Base-by-base conservation (phyloP, 1,140 invertebrate genomes). In the Bombus huntii region DNA sequence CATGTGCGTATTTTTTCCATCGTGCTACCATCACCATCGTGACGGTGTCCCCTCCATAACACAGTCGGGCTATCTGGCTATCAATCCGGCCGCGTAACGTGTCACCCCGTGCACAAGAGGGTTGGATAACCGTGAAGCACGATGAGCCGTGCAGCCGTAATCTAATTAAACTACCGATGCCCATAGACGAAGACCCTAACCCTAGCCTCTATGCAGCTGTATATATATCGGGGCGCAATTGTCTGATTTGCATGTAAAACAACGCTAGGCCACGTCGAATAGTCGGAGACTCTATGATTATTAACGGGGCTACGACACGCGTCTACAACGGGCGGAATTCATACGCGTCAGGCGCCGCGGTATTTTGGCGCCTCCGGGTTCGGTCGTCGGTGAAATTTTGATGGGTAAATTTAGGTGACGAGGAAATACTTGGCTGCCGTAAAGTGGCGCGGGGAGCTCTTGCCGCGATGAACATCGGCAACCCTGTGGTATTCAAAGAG, bases 231-330 rank as follows among this genome's bases (percentile, higher is more conserved):
- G 86, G 90, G 76, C 88, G 87, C 89, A 91, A 92, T 92, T 92
- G 91, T 92, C 87, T 89, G 91, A 93, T 92, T 93, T 92, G 90
- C 92, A 93, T 92, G 89, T 88, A 89, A 92, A 91, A 91, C 90
- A 89, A 89, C 89, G 74, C 79, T 80, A 81, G 74, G n/a, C 70
- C 77, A 22, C 25, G n/a, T 44, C 15, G 77, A 81, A 88, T 74
- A 71, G 66, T 86, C 87, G 73, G 15, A 85, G 81, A 66, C 74
- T 66, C 86, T 70, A 87, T 88, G 91, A 92, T 92, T 92, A 92
- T 92, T 92, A 92, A 92, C 91, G 86, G 82, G 83, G 80, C 59
- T n/a, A n/a, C 74, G 85, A 91, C 80, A 88, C 87, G 89, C 74
- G 86, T 83, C 59, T 42, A 22, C 34, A 12, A 13, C 25, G 12